A percentile compares a stretch with the other conserved stretches of the same genome.
These are phyloP conservation scores for Sminthopsis crassicaudata DNA, from an alignment of 2,113 vertebrate species.

Conservation along the genomic window DNA sequence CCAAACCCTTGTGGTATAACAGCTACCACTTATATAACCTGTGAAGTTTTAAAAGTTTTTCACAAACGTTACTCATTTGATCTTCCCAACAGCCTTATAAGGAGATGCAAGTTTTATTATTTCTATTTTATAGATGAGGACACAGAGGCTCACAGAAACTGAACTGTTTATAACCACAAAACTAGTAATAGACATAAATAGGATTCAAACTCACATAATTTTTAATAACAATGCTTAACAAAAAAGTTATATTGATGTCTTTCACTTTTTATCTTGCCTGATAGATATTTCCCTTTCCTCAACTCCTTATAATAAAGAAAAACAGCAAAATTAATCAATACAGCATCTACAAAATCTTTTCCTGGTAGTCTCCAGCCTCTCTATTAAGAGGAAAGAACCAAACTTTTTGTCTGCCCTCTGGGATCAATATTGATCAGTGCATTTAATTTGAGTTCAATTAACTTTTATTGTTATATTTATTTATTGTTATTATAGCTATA, in stretches of 20 bases:
- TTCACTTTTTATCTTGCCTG: neutral
- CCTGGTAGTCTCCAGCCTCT: neutral
- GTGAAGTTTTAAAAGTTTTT: neutral
- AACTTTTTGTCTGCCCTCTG: neutral
- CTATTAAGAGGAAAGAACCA: neutral
- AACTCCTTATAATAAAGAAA: neutral
- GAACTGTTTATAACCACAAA: neutral
- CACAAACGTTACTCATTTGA: neutral
- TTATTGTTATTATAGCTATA: neutral
- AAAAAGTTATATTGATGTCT: neutral
- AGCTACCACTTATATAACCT: neutral
- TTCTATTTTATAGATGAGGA: neutral
- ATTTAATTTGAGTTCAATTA: neutral
- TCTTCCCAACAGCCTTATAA: neutral
- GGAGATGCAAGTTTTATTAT: neutral
- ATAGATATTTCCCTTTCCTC: neutral
- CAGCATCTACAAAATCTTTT: neutral
- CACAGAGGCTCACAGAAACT: neutral
- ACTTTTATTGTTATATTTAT: neutral
- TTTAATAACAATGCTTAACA: neutral
- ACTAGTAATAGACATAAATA: neutral
- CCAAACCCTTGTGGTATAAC: neutral
- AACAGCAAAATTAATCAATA: neutral
- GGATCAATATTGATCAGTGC: neutral
- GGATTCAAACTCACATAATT: neutral